A percentile compares a stretch with the other conserved stretches of the same genome.
These are phyloP conservation scores for Callyntrura guangdongensis DNA, from an alignment of 2,888 invertebrate species.

Conservation along the genomic window DNA sequence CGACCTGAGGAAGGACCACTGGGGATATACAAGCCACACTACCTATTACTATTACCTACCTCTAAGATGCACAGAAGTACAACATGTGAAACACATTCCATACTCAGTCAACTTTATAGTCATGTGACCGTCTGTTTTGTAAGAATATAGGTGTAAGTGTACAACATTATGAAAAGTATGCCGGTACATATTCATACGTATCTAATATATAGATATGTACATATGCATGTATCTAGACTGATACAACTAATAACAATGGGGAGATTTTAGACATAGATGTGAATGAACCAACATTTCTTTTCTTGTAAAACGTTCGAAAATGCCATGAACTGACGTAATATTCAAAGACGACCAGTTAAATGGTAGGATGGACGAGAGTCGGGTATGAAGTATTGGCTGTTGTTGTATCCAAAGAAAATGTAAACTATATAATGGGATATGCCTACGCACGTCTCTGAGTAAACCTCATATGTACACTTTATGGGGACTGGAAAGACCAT, in stretches of 20 bases:
- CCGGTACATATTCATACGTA: neutral
- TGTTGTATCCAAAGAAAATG: neutral
- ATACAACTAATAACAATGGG: neutral
- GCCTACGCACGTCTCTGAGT: no score
- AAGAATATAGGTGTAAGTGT: neutral
- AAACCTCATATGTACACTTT: constrained; percentile 43
- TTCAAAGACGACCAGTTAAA: constrained; percentile 38
- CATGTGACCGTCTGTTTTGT: neutral
- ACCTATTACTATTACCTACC: neutral
- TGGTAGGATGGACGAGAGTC: constrained; percentile 13
- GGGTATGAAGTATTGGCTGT: constrained; percentile 56
- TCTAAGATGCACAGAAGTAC: neutral
- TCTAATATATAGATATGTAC: neutral
- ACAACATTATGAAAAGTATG: constrained; percentile 13
- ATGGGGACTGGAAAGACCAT: neutral
- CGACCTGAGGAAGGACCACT: constrained; percentile 71
- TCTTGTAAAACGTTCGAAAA: neutral
- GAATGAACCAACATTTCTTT: neutral
- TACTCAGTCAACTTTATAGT: neutral
- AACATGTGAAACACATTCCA: neutral
- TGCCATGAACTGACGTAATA: constrained; percentile 44
- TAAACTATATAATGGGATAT: neutral
- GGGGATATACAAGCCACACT: constrained; percentile 56
- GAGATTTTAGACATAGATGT: constrained; percentile 4
- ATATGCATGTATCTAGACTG: neutral